Conservation (phyloP, 2,113 vertebrate species). For the Cavia aperea region DNA sequence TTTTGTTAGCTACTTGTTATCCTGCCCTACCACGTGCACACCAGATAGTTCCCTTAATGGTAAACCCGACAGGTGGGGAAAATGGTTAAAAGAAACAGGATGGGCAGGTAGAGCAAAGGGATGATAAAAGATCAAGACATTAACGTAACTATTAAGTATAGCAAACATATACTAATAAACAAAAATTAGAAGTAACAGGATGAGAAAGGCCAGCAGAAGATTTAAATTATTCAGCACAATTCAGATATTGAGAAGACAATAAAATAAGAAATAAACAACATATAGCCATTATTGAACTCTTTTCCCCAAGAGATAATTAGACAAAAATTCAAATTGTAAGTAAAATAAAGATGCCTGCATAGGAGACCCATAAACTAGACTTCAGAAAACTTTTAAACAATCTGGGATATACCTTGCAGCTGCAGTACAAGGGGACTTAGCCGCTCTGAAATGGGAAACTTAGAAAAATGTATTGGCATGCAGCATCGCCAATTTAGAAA, state of each 20-base stretch:
- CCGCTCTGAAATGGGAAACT: neutral
- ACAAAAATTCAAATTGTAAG: neutral
- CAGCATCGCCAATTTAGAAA: neutral
- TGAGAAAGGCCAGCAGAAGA: neutral
- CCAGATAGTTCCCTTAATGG: neutral
- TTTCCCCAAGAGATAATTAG: neutral
- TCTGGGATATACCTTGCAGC: neutral
- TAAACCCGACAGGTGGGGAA: neutral
- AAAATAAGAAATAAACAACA: conserved; percentile 11
- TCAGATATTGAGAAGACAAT: neutral
- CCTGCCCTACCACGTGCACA: neutral
- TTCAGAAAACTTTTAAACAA: neutral
- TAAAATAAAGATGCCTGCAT: conserved; percentile 18
- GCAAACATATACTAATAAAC: neutral
- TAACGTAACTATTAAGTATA: neutral
- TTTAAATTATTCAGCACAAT: neutral
- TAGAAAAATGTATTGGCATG: conserved; percentile 16
- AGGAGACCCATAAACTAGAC: neutral
- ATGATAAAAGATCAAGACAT: neutral
- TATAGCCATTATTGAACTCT: neutral
- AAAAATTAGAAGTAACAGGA: neutral
- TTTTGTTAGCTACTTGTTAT: neutral
- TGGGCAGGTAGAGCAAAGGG: neutral
- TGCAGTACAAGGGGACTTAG: neutral
- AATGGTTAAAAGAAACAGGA: neutral